These are phyloP conservation scores for Oryzias javanicus DNA, from an alignment of 2,113 vertebrate genomes.

Conservation along the genomic window DNA sequence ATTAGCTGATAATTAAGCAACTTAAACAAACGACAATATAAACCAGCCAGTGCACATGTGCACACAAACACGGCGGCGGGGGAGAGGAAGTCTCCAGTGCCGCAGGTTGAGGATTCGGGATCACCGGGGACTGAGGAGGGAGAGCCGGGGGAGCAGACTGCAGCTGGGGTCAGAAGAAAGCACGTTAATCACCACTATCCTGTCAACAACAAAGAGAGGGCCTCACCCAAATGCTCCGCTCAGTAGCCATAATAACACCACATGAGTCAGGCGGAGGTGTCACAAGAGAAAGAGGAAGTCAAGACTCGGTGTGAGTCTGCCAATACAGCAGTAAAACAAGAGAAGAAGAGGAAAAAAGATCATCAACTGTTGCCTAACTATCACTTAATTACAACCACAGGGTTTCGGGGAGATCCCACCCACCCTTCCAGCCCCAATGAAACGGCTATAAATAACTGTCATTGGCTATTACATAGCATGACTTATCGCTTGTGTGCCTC, in stretches of 20 bases:
- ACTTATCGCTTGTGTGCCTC: slow-evolving; percentile 43
- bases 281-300: slow-evolving; percentile 55
- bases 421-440: slow-evolving; percentile 31
- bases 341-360: slow-evolving; percentile 12
- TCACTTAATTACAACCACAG: slow-evolving; percentile 53
- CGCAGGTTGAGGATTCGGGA: slow-evolving; percentile 52
- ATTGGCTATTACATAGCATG: slow-evolving; percentile 44
- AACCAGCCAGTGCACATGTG: slow-evolving; percentile 34
- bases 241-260: slow-evolving; percentile 64
- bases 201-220: slow-evolving; percentile 76
- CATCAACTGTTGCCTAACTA: slow-evolving; percentile 44
- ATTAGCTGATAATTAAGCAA: slow-evolving; percentile 67
- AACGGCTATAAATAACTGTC: slow-evolving; percentile 52
- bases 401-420: slow-evolving; percentile 30
- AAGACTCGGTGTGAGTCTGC: slow-evolving; percentile 58
- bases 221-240: slow-evolving; percentile 63
- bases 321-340: slow-evolving; percentile 49
- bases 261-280: slow-evolving; percentile 66
- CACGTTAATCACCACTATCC: slow-evolving; percentile 76
- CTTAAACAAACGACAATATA: slow-evolving; percentile 51
- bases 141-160: slow-evolving; percentile 54
- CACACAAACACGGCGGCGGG: slow-evolving; percentile 13
- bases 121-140: slow-evolving; percentile 45
- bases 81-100: slow-evolving; percentile 46
- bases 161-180: slow-evolving; percentile 74